These are phyloP conservation scores for Sinonovacula constricta DNA, from an alignment of 1,140 invertebrate species.

Conservation along the genomic window DNA sequence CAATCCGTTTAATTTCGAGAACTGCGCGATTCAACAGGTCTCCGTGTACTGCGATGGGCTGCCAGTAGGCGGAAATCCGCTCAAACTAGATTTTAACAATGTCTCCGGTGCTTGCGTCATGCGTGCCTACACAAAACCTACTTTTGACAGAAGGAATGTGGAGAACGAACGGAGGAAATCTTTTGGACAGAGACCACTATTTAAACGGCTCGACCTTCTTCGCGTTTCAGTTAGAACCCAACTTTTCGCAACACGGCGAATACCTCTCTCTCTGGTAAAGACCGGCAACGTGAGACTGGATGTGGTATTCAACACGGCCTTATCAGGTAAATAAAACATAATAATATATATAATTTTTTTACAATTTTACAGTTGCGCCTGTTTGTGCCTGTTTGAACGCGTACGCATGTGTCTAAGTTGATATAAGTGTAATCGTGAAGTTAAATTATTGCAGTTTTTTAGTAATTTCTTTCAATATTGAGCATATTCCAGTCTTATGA, in stretches of 20 bases:
- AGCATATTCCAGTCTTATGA: too few relatives aligned
- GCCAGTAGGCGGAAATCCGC: constrained; percentile 26
- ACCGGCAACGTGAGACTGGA: constrained; percentile 36
- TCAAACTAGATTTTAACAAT: constrained; percentile 36
- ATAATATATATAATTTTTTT: too few relatives aligned
- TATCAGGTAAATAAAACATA: not conserved
- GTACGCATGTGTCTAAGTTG: too few relatives aligned
- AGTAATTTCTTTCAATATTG: too few relatives aligned
- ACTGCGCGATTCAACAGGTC: constrained; percentile 34
- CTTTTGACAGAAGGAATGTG: constrained; percentile 29
- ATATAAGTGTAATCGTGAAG: too few relatives aligned
- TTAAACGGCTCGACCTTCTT: constrained; percentile 29
- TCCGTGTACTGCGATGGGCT: constrained; percentile 29
- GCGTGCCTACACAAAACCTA: constrained; percentile 18
- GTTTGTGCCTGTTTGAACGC: too few relatives aligned
- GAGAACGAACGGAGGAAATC: constrained; percentile 18
- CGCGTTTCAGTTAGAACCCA: constrained; percentile 45
- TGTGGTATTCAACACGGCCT: not conserved
- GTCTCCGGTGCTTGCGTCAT: constrained; percentile 17
- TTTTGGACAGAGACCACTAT: constrained; percentile 21
- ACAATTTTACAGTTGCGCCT: too few relatives aligned
- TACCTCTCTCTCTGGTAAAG: constrained; percentile 18
- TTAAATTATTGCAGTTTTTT: too few relatives aligned
- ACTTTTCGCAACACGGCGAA: constrained; percentile 26
- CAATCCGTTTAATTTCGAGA: constrained; percentile 44